Evolutionary conservation across 2,888 invertebrate genomes (phyloP).

Genomic region (Bimastos eiseni): DNA sequence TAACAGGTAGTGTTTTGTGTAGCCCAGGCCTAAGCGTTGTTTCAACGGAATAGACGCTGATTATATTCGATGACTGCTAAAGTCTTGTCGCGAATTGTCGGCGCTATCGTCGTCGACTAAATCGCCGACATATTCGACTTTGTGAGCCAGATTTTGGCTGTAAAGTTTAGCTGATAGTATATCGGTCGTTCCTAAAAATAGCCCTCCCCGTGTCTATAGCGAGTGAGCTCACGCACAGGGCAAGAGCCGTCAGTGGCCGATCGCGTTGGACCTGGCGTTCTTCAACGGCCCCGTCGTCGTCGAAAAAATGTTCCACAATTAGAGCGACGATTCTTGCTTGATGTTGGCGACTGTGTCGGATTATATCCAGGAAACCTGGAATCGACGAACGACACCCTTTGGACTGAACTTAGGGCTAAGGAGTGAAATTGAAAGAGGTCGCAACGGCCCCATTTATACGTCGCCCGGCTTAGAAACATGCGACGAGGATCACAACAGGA

Average conservation of each 20-base stretch:
- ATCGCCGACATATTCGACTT: neutral
- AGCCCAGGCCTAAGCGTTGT: neutral
- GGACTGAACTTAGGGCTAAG: neutral
- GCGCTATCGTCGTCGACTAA: neutral
- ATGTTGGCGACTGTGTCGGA: neutral
- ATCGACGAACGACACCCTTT: neutral
- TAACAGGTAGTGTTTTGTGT: neutral
- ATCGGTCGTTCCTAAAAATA: neutral
- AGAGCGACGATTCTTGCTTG: neutral
- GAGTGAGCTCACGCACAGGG: too few relatives aligned
- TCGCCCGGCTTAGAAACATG: neutral
- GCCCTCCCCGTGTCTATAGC: neutral
- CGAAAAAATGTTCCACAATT: neutral
- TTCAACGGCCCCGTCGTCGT: too few relatives aligned
- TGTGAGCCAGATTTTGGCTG: neutral
- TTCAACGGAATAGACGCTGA: neutral
- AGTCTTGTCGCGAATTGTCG: neutral
- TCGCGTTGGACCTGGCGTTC: too few relatives aligned
- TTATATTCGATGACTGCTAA: neutral
- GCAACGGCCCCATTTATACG: neutral
- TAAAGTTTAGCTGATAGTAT: neutral
- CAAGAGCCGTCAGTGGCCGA: too few relatives aligned
- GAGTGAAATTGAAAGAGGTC: neutral
- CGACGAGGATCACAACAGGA: neutral
- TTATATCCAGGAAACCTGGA: neutral